Conservation (phyloP, 53 echinoderm and acorn worm genomes). For the Zoroaster sp. region DNA sequence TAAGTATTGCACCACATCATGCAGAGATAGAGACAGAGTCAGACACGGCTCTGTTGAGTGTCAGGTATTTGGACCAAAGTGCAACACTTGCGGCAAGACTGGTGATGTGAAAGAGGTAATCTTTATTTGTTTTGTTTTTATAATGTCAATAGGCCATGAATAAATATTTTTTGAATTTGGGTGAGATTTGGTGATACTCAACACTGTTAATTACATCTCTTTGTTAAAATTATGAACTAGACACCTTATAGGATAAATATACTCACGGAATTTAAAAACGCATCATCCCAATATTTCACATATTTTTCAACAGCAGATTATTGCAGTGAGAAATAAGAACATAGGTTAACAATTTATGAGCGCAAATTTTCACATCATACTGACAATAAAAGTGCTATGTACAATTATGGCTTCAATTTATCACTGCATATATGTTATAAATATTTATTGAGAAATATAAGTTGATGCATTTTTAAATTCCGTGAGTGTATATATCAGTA, state of each 20-base stretch:
- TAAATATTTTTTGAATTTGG: background rate
- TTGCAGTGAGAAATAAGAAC: no score
- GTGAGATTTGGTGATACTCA: background rate
- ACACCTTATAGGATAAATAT: background rate
- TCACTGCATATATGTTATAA: no score
- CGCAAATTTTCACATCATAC: no score
- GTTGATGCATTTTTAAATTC: no score
- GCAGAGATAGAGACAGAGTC: background rate
- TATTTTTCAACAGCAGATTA: no score
- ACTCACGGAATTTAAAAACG: background rate
- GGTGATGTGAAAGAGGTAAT: background rate
- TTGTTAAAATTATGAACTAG: background rate
- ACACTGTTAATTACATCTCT: background rate
- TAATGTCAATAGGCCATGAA: background rate
- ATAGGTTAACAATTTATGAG: no score
- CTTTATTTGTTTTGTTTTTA: background rate
- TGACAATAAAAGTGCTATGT: no score
- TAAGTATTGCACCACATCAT: conserved; percentile 8
- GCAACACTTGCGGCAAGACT: background rate
- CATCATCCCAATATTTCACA: background rate
- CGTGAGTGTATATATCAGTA: no score
- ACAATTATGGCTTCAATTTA: no score
- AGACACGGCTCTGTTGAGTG: conserved; percentile 37
- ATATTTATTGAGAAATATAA: no score
- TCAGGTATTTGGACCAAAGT: background rate